Conservation (phyloP, 2,797 vertebrate species). For the Ctenochaetus hawaiiensis region DNA sequence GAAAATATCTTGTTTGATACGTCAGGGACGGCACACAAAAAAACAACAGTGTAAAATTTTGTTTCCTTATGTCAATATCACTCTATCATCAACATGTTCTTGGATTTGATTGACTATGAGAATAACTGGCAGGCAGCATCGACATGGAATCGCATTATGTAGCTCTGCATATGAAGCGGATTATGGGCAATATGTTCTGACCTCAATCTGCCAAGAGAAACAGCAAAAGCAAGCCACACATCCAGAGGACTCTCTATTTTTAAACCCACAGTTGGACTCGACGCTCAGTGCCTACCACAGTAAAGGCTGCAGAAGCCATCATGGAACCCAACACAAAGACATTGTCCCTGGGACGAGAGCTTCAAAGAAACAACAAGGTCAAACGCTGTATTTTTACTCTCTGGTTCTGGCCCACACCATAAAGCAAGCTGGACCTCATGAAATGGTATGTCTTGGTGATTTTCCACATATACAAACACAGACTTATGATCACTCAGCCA, state of each 20-base stretch:
- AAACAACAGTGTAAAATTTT: slow-evolving; percentile 59
- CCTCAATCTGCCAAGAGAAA: slow-evolving; percentile 77
- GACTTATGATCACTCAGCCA: slow-evolving; percentile 71
- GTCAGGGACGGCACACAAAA: slow-evolving; percentile 47
- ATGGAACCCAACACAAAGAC: slow-evolving; percentile 73
- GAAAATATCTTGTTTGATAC: slow-evolving; percentile 76
- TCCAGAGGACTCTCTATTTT: slow-evolving; percentile 78
- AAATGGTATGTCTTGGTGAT: slow-evolving; percentile 36
- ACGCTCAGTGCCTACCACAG: slow-evolving; percentile 69
- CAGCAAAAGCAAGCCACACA: slow-evolving; percentile 74
- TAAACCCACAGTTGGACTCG: slow-evolving; percentile 75
- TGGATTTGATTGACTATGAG: slow-evolving; percentile 60
- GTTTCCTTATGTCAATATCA: slow-evolving; percentile 59
- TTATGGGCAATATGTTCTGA: slow-evolving; percentile 74
- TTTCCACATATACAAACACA: slow-evolving; percentile 29
- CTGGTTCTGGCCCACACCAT: slow-evolving; percentile 38
- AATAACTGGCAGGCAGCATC: slow-evolving; percentile 53
- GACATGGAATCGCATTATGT: slow-evolving; percentile 53
- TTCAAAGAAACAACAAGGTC: slow-evolving; percentile 79
- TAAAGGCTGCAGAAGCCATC: slow-evolving; percentile 72
- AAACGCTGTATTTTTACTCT: slow-evolving; percentile 72
- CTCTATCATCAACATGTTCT: slow-evolving; percentile 47
- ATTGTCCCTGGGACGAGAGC: slow-evolving; percentile 62
- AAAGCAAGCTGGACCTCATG: slow-evolving; percentile 44
- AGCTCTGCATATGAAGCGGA: slow-evolving; percentile 73